phyloP scores from a whole-genome alignment of 1,140 invertebrate genomes.

The Diuraphis noxia region DNA sequence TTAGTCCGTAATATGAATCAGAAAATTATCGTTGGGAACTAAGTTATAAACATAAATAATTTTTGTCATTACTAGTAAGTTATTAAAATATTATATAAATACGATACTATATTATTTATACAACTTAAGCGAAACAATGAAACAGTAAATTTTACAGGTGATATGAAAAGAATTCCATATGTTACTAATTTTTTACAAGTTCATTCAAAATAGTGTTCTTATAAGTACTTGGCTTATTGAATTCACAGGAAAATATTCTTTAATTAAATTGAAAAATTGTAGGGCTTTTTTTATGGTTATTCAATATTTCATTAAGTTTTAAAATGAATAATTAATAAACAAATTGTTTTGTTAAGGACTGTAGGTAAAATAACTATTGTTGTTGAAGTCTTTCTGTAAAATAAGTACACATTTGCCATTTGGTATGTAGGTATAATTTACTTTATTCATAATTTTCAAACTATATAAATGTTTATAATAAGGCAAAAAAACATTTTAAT shows the following conservation, averaged over 20 bases:
- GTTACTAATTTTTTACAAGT: neutral
- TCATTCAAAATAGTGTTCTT: neutral
- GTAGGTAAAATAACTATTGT: neutral
- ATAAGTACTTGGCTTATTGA: neutral
- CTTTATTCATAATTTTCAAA: too few species aligned
- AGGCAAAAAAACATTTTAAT: too few species aligned
- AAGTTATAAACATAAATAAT: neutral
- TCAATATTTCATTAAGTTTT: neutral
- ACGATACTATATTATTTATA: too few species aligned
- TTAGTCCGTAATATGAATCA: neutral
- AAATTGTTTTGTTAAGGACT: neutral
- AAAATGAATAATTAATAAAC: neutral
- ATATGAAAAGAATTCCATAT: neutral
- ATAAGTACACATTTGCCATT: neutral
- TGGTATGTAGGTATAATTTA: too few species aligned
- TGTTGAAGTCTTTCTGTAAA: neutral
- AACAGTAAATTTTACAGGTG: too few species aligned
- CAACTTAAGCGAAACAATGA: neutral
- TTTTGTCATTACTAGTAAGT: neutral
- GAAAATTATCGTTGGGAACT: neutral
- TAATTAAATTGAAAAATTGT: neutral
- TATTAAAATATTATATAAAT: neutral
- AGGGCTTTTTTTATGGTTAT: neutral
- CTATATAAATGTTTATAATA: too few species aligned
- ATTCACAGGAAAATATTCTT: neutral